These are phyloP conservation scores for Peromyscus aztecus DNA, from an alignment of 2,797 vertebrate species.

Conservation along the genomic window DNA sequence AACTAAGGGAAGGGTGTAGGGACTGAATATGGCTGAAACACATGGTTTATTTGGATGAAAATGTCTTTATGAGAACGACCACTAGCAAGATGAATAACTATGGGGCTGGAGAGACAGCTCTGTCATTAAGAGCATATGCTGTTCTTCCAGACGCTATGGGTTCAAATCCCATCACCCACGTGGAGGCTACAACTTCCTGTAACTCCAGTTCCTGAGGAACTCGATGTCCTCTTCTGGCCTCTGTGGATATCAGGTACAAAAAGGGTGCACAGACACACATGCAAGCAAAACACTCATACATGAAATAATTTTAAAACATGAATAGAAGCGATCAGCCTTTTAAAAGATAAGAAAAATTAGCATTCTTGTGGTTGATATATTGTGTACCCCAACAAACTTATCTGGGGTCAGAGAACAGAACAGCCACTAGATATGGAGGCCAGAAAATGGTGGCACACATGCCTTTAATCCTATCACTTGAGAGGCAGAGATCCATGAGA, in stretches of 20 bases:
- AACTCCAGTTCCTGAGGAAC: neutral
- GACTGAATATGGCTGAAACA: neutral
- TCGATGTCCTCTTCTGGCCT: neutral
- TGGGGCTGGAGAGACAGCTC: neutral
- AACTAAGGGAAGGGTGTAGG: fast-evolving
- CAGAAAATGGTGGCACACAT: too few relatives aligned
- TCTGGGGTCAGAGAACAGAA: too few relatives aligned
- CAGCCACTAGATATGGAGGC: too few relatives aligned
- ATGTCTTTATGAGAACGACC: neutral
- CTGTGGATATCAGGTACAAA: neutral
- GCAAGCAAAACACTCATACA: neutral
- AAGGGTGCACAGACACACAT: neutral
- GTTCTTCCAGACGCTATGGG: neutral
- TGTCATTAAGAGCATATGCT: neutral
- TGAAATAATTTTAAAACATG: neutral
- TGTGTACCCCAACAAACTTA: too few relatives aligned
- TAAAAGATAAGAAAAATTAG: neutral
- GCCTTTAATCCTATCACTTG: too few relatives aligned
- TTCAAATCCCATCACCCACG: neutral
- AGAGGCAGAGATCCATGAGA: too few relatives aligned
- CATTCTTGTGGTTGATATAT: neutral
- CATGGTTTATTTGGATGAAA: neutral
- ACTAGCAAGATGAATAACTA: neutral
- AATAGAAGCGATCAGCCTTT: neutral
- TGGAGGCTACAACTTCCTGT: neutral